These are phyloP conservation scores for Eupsilia transversa DNA, from an alignment of 2,888 invertebrate genomes.

Conservation along the genomic window DNA sequence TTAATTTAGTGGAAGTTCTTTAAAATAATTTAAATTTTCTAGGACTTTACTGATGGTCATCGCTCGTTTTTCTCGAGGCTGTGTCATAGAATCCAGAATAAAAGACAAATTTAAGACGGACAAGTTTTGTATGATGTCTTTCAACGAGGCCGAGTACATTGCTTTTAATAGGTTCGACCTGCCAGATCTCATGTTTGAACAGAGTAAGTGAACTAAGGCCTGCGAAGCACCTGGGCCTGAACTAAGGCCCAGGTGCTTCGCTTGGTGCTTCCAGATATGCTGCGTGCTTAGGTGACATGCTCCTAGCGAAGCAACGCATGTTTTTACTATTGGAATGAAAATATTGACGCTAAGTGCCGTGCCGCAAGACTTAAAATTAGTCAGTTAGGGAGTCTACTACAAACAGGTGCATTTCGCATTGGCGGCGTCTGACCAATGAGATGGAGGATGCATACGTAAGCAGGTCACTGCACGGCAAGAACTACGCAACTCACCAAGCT, in stretches of 20 bases:
- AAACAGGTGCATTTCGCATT: not conserved
- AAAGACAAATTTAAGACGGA: slow-evolving; percentile 65
- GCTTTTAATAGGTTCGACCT: slow-evolving; percentile 63
- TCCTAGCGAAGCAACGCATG: not conserved
- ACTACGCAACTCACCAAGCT: not conserved
- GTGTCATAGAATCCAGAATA: slow-evolving; percentile 67
- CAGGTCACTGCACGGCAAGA: no score
- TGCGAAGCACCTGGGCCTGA: no score
- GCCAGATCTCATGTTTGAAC: slow-evolving; percentile 76
- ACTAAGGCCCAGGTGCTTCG: no score
- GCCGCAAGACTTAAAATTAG: not conserved
- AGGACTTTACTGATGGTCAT: slow-evolving; percentile 68
- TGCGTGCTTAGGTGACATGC: not conserved
- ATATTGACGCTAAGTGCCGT: not conserved
- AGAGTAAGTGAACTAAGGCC: slow-evolving; percentile 73
- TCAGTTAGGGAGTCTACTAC: not conserved
- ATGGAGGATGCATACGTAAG: not conserved
- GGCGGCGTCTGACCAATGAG: not conserved
- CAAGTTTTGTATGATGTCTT: slow-evolving; percentile 67
- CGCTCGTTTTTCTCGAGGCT: slow-evolving; percentile 69
- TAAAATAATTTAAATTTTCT: slow-evolving; percentile 20
- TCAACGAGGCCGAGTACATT: slow-evolving; percentile 73
- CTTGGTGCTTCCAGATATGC: not conserved
- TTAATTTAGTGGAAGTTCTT: not conserved
- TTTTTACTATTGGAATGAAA: not conserved